These are phyloP conservation scores for Drosophila nigricruria DNA, from an alignment of 2,888 invertebrate genomes.

Conservation along the genomic window DNA sequence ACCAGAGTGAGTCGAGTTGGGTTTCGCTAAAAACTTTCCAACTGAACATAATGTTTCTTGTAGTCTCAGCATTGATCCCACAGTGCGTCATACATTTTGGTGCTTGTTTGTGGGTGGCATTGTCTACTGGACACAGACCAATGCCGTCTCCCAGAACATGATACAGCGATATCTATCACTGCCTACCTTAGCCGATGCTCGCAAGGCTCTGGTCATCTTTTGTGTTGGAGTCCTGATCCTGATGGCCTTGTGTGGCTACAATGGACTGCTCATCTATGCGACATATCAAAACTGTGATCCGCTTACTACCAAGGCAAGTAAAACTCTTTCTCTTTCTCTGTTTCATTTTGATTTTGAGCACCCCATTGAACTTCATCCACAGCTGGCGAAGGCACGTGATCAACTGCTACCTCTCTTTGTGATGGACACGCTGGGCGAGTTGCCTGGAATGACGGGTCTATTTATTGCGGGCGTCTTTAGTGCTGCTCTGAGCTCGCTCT, in stretches of 20 bases:
- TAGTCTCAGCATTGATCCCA: slow-evolving; percentile 92
- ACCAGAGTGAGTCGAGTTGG: slow-evolving; percentile 87
- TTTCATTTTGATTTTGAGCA: not conserved
- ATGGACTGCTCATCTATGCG: slow-evolving; percentile 88
- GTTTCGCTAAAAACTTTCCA: not conserved
- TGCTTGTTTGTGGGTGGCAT: slow-evolving; percentile 91
- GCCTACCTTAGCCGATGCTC: slow-evolving; percentile 88
- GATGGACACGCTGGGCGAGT: slow-evolving; percentile 91
- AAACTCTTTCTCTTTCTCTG: not conserved
- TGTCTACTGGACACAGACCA: slow-evolving; percentile 92
- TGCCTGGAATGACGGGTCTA: slow-evolving; percentile 93
- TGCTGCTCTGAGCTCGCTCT: slow-evolving; percentile 93
- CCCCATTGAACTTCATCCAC: slow-evolving; percentile 31
- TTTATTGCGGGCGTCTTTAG: slow-evolving; percentile 96
- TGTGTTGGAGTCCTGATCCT: slow-evolving; percentile 86
- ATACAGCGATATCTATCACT: slow-evolving; percentile 93
- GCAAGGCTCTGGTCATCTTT: slow-evolving; percentile 87
- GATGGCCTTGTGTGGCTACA: slow-evolving; percentile 87
- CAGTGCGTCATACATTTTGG: slow-evolving; percentile 93
- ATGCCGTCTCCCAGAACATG: slow-evolving; percentile 94
- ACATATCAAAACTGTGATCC: slow-evolving; percentile 89
- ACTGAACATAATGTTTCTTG: not conserved
- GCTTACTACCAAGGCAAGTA: slow-evolving; percentile 87
- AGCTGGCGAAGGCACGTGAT: slow-evolving; percentile 90
- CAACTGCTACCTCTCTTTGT: slow-evolving; percentile 94